Evolutionary conservation across 2,888 invertebrate species (phyloP).

Genomic region (Drosophila incognita): DNA sequence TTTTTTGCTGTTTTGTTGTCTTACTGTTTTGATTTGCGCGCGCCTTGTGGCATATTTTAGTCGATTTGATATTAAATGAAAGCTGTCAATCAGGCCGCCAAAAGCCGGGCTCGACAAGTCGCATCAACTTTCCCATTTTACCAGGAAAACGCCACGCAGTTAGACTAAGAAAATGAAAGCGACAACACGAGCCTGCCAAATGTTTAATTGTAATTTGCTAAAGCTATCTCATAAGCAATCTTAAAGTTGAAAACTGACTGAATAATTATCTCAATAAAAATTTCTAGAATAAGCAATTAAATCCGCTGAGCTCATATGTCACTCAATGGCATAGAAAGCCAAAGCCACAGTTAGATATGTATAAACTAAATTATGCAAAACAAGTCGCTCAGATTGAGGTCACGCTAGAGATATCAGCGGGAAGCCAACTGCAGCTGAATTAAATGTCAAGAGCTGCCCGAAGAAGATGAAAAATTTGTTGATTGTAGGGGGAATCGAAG

Average conservation of each 20-base stretch:
- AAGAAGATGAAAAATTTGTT: slow-evolving; percentile 31
- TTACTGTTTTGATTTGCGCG: slow-evolving; percentile 21
- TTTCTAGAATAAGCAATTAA: slow-evolving; percentile 39
- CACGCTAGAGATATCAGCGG: slow-evolving; percentile 46
- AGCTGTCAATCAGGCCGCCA: slow-evolving; percentile 82
- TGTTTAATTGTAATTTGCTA: slow-evolving; percentile 44
- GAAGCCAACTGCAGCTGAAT: slow-evolving; percentile 49
- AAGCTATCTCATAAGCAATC: slow-evolving; percentile 2
- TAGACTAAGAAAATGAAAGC: slow-evolving; percentile 71
- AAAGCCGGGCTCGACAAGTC: slow-evolving; percentile 51
- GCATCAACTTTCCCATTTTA: slow-evolving; percentile 76
- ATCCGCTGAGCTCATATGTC: slow-evolving; percentile 44
- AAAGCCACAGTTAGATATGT: slow-evolving; percentile 32
- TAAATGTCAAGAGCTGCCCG: slow-evolving; percentile 45
- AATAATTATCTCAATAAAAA: slow-evolving; percentile 36
- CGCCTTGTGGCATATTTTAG: slow-evolving; percentile 59
- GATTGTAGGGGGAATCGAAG: slow-evolving; percentile 4
- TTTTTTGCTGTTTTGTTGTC: slow-evolving; percentile 55
- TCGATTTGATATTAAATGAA: slow-evolving; percentile 81
- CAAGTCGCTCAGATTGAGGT: slow-evolving; percentile 68
- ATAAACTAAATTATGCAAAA: slow-evolving; percentile 67
- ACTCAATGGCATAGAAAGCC: slow-evolving; percentile 56
- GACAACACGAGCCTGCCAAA: slow-evolving; percentile 50
- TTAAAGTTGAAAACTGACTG: slow-evolving; percentile 3
- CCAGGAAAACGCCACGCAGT: slow-evolving; percentile 63